These are phyloP conservation scores for Takifugu rubripes DNA, from an alignment of 2,797 vertebrate species.

Conservation along the genomic window DNA sequence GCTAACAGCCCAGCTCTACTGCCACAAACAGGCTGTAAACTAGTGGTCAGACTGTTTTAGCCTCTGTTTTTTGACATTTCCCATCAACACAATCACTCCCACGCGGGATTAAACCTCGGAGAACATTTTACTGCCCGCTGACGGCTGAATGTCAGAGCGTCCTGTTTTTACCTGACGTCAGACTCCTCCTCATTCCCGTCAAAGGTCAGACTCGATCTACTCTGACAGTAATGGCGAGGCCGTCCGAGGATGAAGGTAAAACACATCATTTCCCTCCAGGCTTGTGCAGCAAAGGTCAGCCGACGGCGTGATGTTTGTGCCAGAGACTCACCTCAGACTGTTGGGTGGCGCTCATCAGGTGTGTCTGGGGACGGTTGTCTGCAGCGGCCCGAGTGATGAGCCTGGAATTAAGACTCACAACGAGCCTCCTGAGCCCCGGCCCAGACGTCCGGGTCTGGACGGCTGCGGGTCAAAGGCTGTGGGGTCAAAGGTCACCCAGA, in stretches of 20 bases:
- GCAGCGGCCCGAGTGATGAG: slow-evolving; percentile 17
- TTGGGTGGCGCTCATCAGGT: not conserved
- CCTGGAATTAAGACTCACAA: slow-evolving; percentile 15
- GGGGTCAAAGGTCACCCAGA: too few relatives aligned
- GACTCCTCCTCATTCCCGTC: not conserved
- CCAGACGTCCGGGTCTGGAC: not conserved
- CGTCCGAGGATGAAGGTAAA: slow-evolving; percentile 28
- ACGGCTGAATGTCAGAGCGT: too few relatives aligned
- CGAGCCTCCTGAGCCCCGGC: too few relatives aligned
- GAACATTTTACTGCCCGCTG: too few relatives aligned
- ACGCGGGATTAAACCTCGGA: too few relatives aligned
- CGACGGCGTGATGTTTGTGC: slow-evolving; percentile 5
- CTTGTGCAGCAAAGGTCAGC: slow-evolving; percentile 25
- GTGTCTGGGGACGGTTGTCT: slow-evolving; percentile 2
- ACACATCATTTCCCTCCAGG: slow-evolving; percentile 31
- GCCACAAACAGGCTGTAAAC: too few relatives aligned
- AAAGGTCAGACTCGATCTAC: slow-evolving; percentile 1
- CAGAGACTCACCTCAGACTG: not conserved
- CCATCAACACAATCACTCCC: too few relatives aligned
- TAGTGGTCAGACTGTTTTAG: too few relatives aligned
- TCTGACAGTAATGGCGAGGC: slow-evolving; percentile 7
- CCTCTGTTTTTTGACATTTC: too few relatives aligned
- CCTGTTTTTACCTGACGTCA: too few relatives aligned
- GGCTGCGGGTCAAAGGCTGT: slow-evolving; percentile 28
- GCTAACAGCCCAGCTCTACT: too few relatives aligned